A percentile compares a stretch with the other conserved stretches of the same genome.
These are phyloP conservation scores for Carpatolechia fugitivella DNA, from an alignment of 2,888 invertebrate species.

Conservation along the genomic window DNA sequence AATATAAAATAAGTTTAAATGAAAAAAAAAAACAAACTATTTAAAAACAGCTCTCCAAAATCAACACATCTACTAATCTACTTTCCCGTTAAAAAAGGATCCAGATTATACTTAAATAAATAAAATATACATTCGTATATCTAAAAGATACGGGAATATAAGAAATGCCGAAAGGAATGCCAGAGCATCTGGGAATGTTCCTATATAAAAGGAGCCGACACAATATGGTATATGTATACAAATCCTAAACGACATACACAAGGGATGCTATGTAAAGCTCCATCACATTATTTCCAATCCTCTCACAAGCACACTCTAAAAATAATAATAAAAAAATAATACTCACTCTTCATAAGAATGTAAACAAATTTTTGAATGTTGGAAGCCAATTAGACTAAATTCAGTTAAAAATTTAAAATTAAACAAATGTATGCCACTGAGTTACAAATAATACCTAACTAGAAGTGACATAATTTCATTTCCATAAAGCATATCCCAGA, in stretches of 20 bases:
- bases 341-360: conserved; percentile 47
- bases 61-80: no score
- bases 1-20: background rate
- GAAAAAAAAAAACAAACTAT: no score
- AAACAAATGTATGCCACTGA: background rate
- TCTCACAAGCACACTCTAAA: conserved; percentile 35
- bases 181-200: background rate
- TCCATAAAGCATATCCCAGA: no score
- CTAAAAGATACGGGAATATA: conserved; percentile 21
- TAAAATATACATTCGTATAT: conserved; percentile 42
- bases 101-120: conserved; percentile 15
- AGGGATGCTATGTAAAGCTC: conserved; percentile 31
- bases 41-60: background rate
- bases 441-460: conserved; percentile 24
- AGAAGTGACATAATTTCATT: background rate
- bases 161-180: conserved; percentile 42
- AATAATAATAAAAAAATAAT: conserved; percentile 21
- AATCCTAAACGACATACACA: background rate
- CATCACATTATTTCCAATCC: conserved; percentile 59
- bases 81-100: background rate
- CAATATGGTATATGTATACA: background rate
- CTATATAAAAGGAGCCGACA: background rate
- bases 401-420: background rate
- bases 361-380: conserved; percentile 30
- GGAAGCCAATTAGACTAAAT: conserved; percentile 36